Conservation (phyloP, 2,888 invertebrate genomes). For the Trisateles emortualis region DNA sequence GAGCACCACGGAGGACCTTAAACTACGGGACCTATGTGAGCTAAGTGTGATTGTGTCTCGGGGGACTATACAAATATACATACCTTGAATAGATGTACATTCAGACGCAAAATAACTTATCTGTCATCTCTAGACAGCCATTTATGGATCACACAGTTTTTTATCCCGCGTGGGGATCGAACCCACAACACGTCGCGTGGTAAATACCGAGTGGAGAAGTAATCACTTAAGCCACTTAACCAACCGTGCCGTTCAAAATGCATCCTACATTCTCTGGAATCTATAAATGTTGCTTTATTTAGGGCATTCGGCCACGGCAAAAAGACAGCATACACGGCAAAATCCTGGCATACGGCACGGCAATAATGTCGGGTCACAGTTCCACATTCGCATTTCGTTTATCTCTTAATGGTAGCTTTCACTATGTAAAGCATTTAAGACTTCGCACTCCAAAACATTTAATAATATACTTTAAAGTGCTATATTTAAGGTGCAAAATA, state of each 20-base stretch:
- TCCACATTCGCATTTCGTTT: slow-evolving; percentile 53
- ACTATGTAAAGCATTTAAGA: slow-evolving; percentile 63
- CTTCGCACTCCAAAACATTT: slow-evolving; percentile 36
- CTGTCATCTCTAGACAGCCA: too few relatives aligned
- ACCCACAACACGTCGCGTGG: too few relatives aligned
- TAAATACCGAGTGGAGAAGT: too few relatives aligned
- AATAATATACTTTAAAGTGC: slow-evolving; percentile 33
- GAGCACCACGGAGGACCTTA: too few relatives aligned
- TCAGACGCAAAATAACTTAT: too few relatives aligned
- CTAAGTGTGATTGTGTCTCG: too few relatives aligned
- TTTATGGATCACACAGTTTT: too few relatives aligned
- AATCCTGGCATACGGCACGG: slow-evolving; percentile 31
- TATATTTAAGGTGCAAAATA: slow-evolving; percentile 35
- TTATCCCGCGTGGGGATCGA: too few relatives aligned
- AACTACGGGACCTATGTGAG: too few relatives aligned
- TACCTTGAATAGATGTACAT: too few relatives aligned
- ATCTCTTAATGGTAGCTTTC: slow-evolving; percentile 65
- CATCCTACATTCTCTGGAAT: not conserved
- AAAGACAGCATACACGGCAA: slow-evolving; percentile 37
- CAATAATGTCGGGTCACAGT: slow-evolving; percentile 53
- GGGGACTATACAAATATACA: too few relatives aligned
- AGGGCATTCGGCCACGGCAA: slow-evolving; percentile 21
- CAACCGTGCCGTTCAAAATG: not conserved
- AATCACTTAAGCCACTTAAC: too few relatives aligned
- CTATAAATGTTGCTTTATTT: slow-evolving; percentile 16